Evolutionary conservation across 2,797 vertebrate genomes (phyloP).

Genomic region (Pelobates cultripes): DNA sequence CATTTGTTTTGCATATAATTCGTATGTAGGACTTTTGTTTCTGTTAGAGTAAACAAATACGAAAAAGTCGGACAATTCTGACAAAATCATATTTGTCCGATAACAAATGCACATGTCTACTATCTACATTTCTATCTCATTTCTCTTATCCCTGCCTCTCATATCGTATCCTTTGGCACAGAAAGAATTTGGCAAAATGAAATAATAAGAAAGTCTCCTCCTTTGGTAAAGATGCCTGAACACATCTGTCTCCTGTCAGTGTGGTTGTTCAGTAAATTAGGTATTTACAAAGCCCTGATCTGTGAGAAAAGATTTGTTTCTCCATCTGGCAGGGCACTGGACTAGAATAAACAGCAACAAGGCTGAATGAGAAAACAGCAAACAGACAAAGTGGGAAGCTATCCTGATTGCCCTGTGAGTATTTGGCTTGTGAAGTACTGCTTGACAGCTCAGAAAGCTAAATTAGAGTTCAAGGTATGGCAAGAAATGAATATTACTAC

Average conservation of each 20-base stretch:
- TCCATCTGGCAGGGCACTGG: constrained; percentile 16
- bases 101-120: too few relatives aligned
- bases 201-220: too few relatives aligned
- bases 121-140: too few relatives aligned
- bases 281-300: constrained; percentile 1
- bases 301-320: background rate
- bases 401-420: background rate
- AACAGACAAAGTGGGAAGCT: background rate
- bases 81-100: too few relatives aligned
- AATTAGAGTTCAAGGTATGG: background rate
- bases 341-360: constrained; percentile 6
- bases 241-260: background rate
- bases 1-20: too few relatives aligned
- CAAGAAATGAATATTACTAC: constrained; percentile 1
- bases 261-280: background rate
- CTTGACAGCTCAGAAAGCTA: background rate
- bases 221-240: background rate
- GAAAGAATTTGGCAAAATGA: too few relatives aligned
- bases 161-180: too few relatives aligned
- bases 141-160: too few relatives aligned
- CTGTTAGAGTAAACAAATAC: too few relatives aligned
- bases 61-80: too few relatives aligned
- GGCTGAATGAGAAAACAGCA: background rate
- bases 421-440: constrained; percentile 3
- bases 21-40: too few relatives aligned